Percentiles rank a stretch among this genome's conserved stretches.
Conservation (phyloP, 2,113 vertebrate species). For the Notechis scutatus region DNA sequence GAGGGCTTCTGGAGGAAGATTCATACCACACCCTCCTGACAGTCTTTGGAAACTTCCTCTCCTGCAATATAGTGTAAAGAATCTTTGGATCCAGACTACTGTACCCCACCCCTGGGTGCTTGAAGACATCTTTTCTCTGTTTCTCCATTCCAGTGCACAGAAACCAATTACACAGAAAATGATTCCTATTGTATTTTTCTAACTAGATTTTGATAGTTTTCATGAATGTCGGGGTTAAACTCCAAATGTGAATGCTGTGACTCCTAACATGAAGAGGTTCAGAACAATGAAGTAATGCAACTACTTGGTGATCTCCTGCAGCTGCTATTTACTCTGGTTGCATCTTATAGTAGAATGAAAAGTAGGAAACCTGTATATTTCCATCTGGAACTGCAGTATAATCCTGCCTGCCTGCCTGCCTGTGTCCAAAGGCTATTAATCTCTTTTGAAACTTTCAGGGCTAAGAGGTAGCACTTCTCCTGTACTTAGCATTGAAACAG, state of each 20-base stretch:
- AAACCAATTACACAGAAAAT: not conserved
- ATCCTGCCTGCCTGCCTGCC: not conserved
- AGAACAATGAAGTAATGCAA: not conserved
- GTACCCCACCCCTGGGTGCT: not conserved
- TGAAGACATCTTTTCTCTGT: not conserved
- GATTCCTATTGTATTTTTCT: not conserved
- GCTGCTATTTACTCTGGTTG: not conserved
- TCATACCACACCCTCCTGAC: not conserved
- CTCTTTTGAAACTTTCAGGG: not conserved
- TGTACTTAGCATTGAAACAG: not conserved
- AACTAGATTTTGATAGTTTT: not conserved
- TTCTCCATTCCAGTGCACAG: not conserved
- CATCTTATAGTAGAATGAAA: not conserved
- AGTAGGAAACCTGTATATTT: not conserved
- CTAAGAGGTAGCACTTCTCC: not conserved
- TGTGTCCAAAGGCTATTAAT: not conserved
- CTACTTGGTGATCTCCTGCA: not conserved
- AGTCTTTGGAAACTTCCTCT: not conserved
- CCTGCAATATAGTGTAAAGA: not conserved
- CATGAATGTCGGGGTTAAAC: not conserved
- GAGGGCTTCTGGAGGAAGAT: not conserved
- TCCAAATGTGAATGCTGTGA: not conserved
- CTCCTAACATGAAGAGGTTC: not conserved
- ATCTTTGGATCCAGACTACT: not conserved
- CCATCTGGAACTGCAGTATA: not conserved